Evolutionary conservation across 2,888 invertebrate genomes (phyloP).

Genomic region (Apotomis betuletana): DNA sequence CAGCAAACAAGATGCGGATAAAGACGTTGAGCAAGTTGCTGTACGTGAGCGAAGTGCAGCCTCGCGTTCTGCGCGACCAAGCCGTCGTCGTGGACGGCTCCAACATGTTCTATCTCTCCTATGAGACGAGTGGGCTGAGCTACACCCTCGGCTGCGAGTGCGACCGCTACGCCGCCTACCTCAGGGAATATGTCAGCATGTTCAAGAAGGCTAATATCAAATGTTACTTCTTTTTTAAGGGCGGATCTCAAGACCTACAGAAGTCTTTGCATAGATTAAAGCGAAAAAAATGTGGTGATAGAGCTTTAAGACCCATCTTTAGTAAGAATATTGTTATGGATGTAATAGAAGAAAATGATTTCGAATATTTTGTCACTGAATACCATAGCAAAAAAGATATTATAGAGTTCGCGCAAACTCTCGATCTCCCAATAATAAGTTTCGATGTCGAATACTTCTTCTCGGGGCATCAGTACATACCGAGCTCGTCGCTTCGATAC

Average conservation of each 20-base stretch:
- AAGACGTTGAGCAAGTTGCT: neutral
- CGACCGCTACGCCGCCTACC: constrained; percentile 50
- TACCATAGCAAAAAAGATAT: constrained; percentile 54
- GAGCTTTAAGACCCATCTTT: constrained; percentile 52
- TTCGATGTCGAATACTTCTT: constrained; percentile 56
- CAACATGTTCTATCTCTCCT: constrained; percentile 51
- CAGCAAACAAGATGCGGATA: constrained; percentile 17
- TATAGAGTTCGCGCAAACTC: constrained; percentile 53
- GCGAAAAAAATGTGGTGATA: constrained; percentile 48
- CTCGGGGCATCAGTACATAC: constrained; percentile 53
- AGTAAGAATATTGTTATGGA: too few relatives aligned
- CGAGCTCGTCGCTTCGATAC: constrained; percentile 41
- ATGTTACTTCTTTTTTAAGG: constrained; percentile 59
- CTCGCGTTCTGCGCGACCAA: constrained; percentile 45
- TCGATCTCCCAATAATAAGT: constrained; percentile 56
- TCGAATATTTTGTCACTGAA: constrained; percentile 52
- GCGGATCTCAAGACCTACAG: constrained; percentile 36
- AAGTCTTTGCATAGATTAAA: constrained; percentile 14
- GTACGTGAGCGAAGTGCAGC: too few relatives aligned
- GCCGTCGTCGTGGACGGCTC: constrained; percentile 58
- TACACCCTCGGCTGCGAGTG: constrained; percentile 54
- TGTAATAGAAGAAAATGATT: constrained; percentile 49
- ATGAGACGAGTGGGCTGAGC: constrained; percentile 46
- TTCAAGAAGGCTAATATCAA: constrained; percentile 55
- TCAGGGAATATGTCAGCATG: constrained; percentile 48